phyloP scores from a whole-genome alignment of 1,140 invertebrate species.

The Stenopsyche tienmushanensis region DNA sequence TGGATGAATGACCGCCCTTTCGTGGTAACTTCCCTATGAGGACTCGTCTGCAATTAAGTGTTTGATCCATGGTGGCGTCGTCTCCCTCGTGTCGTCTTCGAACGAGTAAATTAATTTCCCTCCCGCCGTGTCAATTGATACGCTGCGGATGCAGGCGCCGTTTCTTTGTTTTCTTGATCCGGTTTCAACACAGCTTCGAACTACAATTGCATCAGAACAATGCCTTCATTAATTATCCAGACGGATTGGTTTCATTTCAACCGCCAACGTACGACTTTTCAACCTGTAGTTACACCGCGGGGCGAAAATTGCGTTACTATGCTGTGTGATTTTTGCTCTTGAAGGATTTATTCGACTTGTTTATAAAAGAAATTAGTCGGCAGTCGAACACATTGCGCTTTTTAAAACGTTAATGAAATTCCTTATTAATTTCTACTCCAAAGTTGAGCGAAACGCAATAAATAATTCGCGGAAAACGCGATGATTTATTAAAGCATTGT shows the following conservation, averaged over 20 bases:
- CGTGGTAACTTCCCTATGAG: conserved; percentile 4
- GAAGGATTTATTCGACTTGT: too few relatives aligned
- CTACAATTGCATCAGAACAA: background rate
- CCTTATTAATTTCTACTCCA: too few relatives aligned
- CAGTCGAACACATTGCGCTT: background rate
- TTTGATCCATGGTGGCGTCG: background rate
- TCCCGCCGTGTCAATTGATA: conserved; percentile 10
- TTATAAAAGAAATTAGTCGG: too few relatives aligned
- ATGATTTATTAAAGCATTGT: too few relatives aligned
- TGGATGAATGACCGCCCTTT: conserved; percentile 18
- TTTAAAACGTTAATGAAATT: conserved; percentile 1
- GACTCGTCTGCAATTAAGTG: background rate
- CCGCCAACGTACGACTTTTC: too few relatives aligned
- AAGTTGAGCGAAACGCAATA: too few relatives aligned
- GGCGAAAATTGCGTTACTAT: too few relatives aligned
- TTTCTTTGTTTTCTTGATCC: conserved; percentile 3
- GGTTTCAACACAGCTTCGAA: background rate
- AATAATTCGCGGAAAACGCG: too few relatives aligned
- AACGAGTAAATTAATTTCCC: conserved; percentile 21
- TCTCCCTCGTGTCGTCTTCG: background rate
- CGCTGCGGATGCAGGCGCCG: background rate
- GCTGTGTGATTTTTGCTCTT: too few relatives aligned
- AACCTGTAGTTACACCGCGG: too few relatives aligned
- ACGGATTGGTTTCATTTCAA: too few relatives aligned
- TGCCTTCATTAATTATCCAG: background rate